Evolutionary conservation across 2,113 vertebrate species (phyloP).

Genomic region (Sigmodon hispidus): DNA sequence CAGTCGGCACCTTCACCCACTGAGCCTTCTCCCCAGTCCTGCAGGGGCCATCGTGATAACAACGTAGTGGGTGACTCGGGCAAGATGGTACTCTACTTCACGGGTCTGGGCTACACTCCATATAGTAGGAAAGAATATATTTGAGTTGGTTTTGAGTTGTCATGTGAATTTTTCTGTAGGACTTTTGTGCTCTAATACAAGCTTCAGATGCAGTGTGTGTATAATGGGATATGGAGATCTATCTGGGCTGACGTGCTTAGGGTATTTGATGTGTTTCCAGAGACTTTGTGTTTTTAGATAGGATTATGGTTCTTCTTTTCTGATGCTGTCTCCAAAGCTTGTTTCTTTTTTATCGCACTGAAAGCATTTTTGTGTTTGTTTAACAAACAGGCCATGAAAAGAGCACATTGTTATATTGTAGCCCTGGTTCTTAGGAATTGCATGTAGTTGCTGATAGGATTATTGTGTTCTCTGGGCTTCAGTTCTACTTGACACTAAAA

Average conservation of each 20-base stretch:
- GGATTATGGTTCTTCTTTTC: constrained; percentile 67
- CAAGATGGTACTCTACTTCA: constrained; percentile 15
- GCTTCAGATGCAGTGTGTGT: constrained; percentile 54
- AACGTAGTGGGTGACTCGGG: neutral
- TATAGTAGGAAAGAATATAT: constrained; percentile 1
- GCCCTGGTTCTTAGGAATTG: constrained; percentile 13
- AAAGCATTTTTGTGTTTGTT: constrained; percentile 60
- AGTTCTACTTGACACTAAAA: constrained; percentile 34
- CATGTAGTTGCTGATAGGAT: constrained; percentile 13
- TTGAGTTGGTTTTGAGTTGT: constrained; percentile 59
- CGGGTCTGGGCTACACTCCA: constrained; percentile 25
- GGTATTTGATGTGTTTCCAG: constrained; percentile 64
- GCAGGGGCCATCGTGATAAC: neutral
- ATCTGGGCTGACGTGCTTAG: constrained; percentile 58
- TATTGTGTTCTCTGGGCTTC: constrained; percentile 55
- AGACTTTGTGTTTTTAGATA: constrained; percentile 61
- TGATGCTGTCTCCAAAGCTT: constrained; percentile 61
- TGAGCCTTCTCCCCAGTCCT: neutral
- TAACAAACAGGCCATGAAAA: constrained; percentile 26
- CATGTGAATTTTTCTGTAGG: constrained; percentile 63
- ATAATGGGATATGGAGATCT: constrained; percentile 61
- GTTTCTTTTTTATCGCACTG: constrained; percentile 26
- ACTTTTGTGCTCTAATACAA: constrained; percentile 50
- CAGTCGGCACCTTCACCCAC: neutral
- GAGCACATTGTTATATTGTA: constrained; percentile 21